A percentile compares a stretch with the other conserved stretches of the same genome.
phyloP scores from a whole-genome alignment of 1,140 invertebrate species.

The Grapholita molesta region DNA sequence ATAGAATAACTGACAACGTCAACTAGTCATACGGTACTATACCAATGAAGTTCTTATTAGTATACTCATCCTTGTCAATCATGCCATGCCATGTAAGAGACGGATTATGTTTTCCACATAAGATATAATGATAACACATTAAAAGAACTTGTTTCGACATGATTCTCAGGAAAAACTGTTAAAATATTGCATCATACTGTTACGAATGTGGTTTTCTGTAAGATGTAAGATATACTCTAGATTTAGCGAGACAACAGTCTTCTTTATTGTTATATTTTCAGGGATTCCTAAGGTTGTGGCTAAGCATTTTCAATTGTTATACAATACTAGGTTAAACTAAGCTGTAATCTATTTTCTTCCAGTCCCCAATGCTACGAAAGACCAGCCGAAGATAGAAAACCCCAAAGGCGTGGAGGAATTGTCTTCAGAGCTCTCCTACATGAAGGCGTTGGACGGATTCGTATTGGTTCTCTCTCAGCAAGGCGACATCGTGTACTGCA shows the following conservation, averaged over 20 bases:
- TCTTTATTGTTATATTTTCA: too few relatives aligned
- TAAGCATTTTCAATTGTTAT: neutral
- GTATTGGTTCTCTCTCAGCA: slow-evolving; percentile 90
- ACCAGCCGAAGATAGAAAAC: slow-evolving; percentile 67
- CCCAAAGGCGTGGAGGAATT: slow-evolving; percentile 61
- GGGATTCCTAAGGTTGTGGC: too few relatives aligned
- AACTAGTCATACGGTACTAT: neutral
- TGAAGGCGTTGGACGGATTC: slow-evolving; percentile 93
- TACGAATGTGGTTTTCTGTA: too few relatives aligned
- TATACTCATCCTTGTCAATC: neutral
- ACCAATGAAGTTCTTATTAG: neutral
- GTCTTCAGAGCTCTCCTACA: slow-evolving; percentile 80
- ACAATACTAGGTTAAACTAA: neutral
- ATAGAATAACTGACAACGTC: neutral
- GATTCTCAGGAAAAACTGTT: too few relatives aligned
- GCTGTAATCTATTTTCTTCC: slow-evolving; percentile 43
- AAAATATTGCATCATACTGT: too few relatives aligned
- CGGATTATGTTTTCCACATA: neutral
- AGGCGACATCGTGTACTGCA: slow-evolving; percentile 94
- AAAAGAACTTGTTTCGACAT: too few relatives aligned
- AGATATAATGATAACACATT: too few relatives aligned
- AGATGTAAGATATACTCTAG: too few relatives aligned
- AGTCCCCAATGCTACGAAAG: slow-evolving; percentile 69
- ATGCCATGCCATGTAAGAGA: neutral
- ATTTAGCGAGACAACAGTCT: too few relatives aligned